Conservation (phyloP, 2,113 vertebrate genomes). For the Phaethornis superciliosus region DNA sequence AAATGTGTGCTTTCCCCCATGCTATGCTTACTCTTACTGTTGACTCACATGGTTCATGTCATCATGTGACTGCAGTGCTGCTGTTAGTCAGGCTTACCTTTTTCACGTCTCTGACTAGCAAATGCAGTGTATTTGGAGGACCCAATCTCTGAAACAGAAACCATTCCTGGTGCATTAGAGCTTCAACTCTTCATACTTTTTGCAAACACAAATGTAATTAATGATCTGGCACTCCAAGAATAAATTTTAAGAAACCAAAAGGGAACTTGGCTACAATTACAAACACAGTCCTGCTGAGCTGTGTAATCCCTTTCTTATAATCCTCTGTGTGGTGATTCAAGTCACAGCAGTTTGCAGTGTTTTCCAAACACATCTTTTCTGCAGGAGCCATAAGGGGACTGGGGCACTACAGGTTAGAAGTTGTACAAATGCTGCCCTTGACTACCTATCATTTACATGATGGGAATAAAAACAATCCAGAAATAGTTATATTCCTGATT, state of each 20-base stretch:
- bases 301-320: not conserved
- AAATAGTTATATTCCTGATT: not conserved
- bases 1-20: not conserved
- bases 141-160: conserved; percentile 90
- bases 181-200: not conserved
- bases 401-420: not conserved
- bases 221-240: not conserved
- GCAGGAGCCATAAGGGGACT: not conserved
- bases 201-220: not conserved
- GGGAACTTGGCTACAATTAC: not conserved
- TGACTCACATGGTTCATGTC: not conserved
- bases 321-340: not conserved
- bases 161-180: not conserved
- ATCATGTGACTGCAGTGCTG: not conserved
- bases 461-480: not conserved
- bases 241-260: not conserved
- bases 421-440: not conserved
- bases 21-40: not conserved
- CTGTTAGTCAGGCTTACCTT: conserved; percentile 81
- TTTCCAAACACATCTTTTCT: not conserved
- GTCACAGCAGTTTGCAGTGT: not conserved
- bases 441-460: not conserved
- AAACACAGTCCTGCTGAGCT: not conserved
- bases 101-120: conserved; percentile 95
- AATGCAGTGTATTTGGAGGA: conserved; percentile 89